Conservation (phyloP, 2,888 invertebrate genomes). For the Patella caerulea region DNA sequence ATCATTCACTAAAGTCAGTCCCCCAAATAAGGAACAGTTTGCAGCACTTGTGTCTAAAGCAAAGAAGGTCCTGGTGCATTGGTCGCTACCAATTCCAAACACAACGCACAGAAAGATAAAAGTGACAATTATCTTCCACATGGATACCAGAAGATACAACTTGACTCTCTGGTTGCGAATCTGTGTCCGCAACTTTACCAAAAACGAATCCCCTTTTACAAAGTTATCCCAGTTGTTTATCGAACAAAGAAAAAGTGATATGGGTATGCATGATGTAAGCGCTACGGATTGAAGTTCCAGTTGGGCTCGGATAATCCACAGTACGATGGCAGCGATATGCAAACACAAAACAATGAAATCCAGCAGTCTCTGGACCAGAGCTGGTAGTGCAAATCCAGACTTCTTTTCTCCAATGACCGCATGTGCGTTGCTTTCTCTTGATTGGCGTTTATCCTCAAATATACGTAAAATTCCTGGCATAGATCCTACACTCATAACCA, state of each 20-base stretch:
- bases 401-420: not conserved
- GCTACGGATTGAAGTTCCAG: conserved; percentile 27
- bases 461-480: conserved; percentile 46
- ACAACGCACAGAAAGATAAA: conserved; percentile 43
- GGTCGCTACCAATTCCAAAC: conserved; percentile 35
- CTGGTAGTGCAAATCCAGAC: not conserved
- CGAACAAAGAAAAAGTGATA: conserved; percentile 87
- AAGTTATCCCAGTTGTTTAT: conserved; percentile 99
- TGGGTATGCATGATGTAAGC: conserved; percentile 81
- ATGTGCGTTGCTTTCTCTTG: not conserved
- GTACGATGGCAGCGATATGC: conserved; percentile 38
- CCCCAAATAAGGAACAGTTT: conserved; percentile 31
- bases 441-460: conserved; percentile 21
- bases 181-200: conserved; percentile 14
- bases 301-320: conserved; percentile 33
- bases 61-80: conserved; percentile 44
- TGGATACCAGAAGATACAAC: conserved; percentile 26
- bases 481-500: conserved; percentile 40
- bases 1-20: conserved; percentile 29
- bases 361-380: conserved; percentile 26
- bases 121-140: conserved; percentile 53
- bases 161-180: conserved; percentile 24
- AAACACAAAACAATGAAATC: conserved; percentile 36
- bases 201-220: conserved; percentile 72
- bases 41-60: conserved; percentile 25